Percentiles rank a stretch among this genome's conserved stretches.
These are phyloP conservation scores for Leptopilina boulardi DNA, from an alignment of 1,140 invertebrate species.

Conservation along the genomic window DNA sequence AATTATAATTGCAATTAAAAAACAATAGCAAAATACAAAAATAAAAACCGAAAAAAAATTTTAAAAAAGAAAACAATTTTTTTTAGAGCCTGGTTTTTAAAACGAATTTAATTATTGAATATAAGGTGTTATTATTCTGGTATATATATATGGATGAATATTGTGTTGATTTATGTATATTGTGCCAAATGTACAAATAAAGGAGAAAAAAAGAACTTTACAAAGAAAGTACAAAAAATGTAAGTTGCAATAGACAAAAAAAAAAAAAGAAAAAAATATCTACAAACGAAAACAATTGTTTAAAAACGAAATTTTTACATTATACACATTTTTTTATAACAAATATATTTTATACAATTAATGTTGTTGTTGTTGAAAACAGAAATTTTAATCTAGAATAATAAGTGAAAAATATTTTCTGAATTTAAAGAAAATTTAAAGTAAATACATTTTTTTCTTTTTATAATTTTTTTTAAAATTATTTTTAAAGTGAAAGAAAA, in stretches of 20 bases:
- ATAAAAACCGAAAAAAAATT: too few species aligned
- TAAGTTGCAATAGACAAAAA: not conserved
- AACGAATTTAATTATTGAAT: conserved; percentile 9
- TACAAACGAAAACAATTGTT: not conserved
- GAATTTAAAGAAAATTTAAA: too few species aligned
- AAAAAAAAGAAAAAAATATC: not conserved
- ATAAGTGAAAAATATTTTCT: too few species aligned
- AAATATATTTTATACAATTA: too few species aligned
- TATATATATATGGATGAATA: not conserved
- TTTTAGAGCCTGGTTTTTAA: not conserved
- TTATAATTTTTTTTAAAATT: too few species aligned
- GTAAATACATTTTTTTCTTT: too few species aligned
- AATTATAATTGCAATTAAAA: not conserved
- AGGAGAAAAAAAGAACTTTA: conserved; percentile 2
- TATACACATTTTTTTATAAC: not conserved
- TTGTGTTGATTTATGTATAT: conserved; percentile 2
- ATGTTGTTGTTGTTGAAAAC: too few species aligned
- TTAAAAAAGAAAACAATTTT: too few species aligned
- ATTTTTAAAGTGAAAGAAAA: too few species aligned
- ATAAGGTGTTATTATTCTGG: conserved; percentile 3
- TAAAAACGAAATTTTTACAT: not conserved
- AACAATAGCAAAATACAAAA: not conserved
- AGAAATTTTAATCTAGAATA: too few species aligned
- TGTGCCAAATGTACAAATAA: conserved; percentile 17
- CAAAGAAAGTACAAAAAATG: not conserved